phyloP scores from a whole-genome alignment of 1,140 invertebrate species.

The Dendrolimus kikuchii region DNA sequence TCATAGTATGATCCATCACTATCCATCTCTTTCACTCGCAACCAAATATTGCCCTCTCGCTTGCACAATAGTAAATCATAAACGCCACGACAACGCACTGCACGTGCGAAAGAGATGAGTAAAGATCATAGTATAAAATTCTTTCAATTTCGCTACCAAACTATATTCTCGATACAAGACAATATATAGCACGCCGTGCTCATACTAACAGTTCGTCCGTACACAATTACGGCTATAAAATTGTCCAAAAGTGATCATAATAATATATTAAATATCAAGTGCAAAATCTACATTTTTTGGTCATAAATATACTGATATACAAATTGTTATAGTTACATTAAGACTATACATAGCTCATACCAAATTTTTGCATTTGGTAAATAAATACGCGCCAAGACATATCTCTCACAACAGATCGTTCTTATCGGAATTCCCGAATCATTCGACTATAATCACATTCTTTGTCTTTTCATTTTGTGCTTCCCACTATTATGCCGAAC shows the following conservation, averaged over 20 bases:
- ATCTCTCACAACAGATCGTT: slow-evolving; percentile 9
- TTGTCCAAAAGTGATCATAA: slow-evolving; percentile 50
- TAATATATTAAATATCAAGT: slow-evolving; percentile 33
- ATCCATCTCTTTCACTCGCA: too few species aligned
- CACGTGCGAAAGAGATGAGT: too few species aligned
- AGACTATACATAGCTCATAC: slow-evolving; percentile 19
- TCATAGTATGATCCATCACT: too few species aligned
- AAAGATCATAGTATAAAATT: too few species aligned
- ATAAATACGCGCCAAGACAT: slow-evolving; percentile 24
- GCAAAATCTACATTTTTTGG: slow-evolving; percentile 66
- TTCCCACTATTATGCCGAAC: slow-evolving; percentile 18
- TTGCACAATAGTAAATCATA: too few species aligned
- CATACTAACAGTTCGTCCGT: not conserved
- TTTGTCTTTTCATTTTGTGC: slow-evolving; percentile 32
- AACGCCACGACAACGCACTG: too few species aligned
- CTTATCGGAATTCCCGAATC: not conserved
- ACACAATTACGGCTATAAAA: slow-evolving; percentile 22
- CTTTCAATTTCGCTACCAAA: too few species aligned
- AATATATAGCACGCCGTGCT: too few species aligned
- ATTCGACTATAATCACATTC: slow-evolving; percentile 16
- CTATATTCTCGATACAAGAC: too few species aligned
- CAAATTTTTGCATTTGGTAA: slow-evolving; percentile 21
- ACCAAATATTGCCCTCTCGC: too few species aligned
- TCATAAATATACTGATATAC: slow-evolving; percentile 66
- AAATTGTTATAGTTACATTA: slow-evolving; percentile 48